Base-by-base conservation (phyloP, 2,113 vertebrate genomes). In the Percopsis transmontana region DNA sequence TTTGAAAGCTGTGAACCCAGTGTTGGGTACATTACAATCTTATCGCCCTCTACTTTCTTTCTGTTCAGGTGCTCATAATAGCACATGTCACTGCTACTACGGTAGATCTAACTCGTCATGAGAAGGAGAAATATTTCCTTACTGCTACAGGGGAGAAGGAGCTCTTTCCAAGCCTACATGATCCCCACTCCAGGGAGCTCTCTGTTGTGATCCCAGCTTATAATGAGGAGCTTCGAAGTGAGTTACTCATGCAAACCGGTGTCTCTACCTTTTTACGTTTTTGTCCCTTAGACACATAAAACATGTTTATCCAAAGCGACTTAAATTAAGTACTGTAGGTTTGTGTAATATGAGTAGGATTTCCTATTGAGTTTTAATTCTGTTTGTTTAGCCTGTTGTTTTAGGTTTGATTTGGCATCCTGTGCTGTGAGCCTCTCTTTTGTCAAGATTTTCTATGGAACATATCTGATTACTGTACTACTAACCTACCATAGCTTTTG, bases 151-250 rank as follows among this genome's bases (percentile, higher is more conserved):
- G 93, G 55, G 80, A 89, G 68, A 92, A 89, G 68, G 88, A 93
- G 51, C 57, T 64, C 16, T 91, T 96, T 27, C 94, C 94, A n/a
- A 95, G 90, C 66, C 87, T 98, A 33, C 89, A 81, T 3, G 97
- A 96, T 63, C 85, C 89, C 0, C 74, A 92, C n/a, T 92, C 94
- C 10, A 91, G 83, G 64, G 94, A 94, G 12, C 93, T 99, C 0
- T 96, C 97, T 15, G 92, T 99, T 2, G 88, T 98, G 3, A 91
- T 99, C 58, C 97, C 97, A 38, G 94, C 97, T 1, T 99, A 98
- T 86, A 97, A 98, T 10, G 97, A 99, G 82, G 96, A 99, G 85
- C 79, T 88, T 48, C 78, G 92, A 71, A 77, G 93, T 94, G 72
- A 88, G 91, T 89, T 2, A 15, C 2, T 0, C 2, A 15, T 5